phyloP scores from a whole-genome alignment of 2,797 vertebrate species.

The Smutsia gigantea region DNA sequence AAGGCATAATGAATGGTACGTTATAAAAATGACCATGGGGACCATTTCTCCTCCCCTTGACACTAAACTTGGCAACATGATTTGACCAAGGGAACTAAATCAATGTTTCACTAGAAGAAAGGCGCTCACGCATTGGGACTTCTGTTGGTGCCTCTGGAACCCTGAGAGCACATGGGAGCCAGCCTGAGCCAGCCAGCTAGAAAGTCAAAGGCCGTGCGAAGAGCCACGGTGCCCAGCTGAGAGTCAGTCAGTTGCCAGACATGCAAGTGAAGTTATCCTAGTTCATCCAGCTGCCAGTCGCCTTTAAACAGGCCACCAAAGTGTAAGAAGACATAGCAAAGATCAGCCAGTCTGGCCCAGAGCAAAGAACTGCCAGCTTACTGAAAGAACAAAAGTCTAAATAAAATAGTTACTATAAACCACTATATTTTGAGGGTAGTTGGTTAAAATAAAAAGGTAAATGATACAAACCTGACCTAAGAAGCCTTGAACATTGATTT shows the following conservation, averaged over 20 bases:
- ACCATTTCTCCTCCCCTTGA: neutral
- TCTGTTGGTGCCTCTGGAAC: neutral
- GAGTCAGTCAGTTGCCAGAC: neutral
- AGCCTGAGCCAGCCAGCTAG: neutral
- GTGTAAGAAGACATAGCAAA: neutral
- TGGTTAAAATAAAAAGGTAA: constrained; percentile 5
- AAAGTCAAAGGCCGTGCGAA: neutral
- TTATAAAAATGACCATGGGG: neutral
- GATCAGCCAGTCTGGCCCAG: neutral
- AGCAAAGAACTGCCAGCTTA: neutral
- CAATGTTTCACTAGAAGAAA: neutral
- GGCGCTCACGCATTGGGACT: fast-evolving
- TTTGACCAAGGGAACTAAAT: neutral
- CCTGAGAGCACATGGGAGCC: neutral
- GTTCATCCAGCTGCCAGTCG: neutral
- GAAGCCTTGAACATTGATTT: neutral
- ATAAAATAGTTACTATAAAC: neutral
- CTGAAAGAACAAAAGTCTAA: neutral
- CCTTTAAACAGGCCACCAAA: neutral
- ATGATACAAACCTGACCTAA: neutral
- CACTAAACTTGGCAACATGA: neutral
- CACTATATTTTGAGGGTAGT: neutral
- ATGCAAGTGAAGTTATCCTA: neutral
- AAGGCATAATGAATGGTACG: neutral
- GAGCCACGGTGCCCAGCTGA: neutral